These are phyloP conservation scores for Chaitophorus viminalis DNA, from an alignment of 2,888 invertebrate genomes.

Conservation along the genomic window DNA sequence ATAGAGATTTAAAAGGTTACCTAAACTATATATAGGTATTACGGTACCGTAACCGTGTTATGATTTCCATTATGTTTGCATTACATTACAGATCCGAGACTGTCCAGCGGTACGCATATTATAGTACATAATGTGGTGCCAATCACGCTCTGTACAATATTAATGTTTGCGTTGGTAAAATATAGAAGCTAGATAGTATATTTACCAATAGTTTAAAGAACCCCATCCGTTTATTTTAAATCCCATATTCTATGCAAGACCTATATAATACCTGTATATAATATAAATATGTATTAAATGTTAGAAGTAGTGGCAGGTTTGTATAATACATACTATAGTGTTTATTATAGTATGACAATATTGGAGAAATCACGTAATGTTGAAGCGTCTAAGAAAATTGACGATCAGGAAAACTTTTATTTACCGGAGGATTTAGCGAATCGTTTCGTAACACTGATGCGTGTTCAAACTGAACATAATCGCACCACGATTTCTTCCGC, in stretches of 20 bases:
- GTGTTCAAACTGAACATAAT: background rate
- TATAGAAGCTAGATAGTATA: no score
- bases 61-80: background rate
- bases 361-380: background rate
- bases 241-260: no score
- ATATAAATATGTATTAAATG: no score
- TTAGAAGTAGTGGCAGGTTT: no score
- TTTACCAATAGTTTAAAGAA: no score
- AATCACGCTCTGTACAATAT: no score
- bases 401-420: background rate
- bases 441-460: background rate
- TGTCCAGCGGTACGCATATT: background rate
- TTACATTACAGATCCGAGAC: background rate
- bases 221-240: no score
- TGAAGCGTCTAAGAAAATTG: background rate
- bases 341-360: no score
- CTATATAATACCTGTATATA: no score
- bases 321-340: no score
- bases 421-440: background rate
- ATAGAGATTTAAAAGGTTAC: background rate
- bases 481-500: background rate
- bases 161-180: no score
- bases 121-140: no score
- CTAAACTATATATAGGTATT: background rate
- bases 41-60: background rate